phyloP scores from a whole-genome alignment of 2,888 invertebrate genomes.

The Scrobipalpa atriplicella region DNA sequence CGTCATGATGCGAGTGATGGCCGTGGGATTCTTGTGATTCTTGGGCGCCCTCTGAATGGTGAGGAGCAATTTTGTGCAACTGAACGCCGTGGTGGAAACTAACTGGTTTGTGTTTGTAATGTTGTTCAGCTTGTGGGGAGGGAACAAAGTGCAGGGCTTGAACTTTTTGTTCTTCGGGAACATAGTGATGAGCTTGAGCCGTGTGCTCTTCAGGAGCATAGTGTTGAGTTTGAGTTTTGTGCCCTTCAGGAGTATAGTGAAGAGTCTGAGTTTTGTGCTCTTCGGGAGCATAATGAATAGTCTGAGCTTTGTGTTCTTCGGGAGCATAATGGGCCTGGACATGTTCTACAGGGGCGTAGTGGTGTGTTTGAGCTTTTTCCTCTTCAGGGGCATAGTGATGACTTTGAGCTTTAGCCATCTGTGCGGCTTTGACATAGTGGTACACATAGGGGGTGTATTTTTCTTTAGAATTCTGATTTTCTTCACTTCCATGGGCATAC shows the following conservation, averaged over 20 bases:
- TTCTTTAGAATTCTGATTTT: slow-evolving; percentile 54
- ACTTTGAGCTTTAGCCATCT: slow-evolving; percentile 37
- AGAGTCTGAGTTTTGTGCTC: slow-evolving; percentile 42
- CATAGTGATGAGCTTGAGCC: slow-evolving; percentile 35
- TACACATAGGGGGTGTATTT: slow-evolving; percentile 55
- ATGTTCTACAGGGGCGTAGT: slow-evolving; percentile 28
- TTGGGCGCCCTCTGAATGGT: slow-evolving; percentile 36
- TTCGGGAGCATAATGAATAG: slow-evolving; percentile 39
- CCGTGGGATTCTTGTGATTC: slow-evolving; percentile 36
- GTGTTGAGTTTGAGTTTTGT: slow-evolving; percentile 35
- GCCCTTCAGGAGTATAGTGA: slow-evolving; percentile 32
- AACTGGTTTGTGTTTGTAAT: slow-evolving; percentile 41
- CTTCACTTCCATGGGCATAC: slow-evolving; percentile 51
- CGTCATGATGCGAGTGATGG: slow-evolving; percentile 57
- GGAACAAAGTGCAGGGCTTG: slow-evolving; percentile 40
- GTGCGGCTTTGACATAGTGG: slow-evolving; percentile 46
- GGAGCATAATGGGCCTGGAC: slow-evolving; percentile 34
- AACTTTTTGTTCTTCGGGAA: slow-evolving; percentile 36
- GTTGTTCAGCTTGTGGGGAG: slow-evolving; percentile 34
- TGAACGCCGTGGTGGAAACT: slow-evolving; percentile 41
- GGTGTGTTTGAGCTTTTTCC: slow-evolving; percentile 41
- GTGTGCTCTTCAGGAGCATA: slow-evolving; percentile 47
- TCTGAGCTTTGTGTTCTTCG: slow-evolving; percentile 37
- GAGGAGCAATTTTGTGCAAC: slow-evolving; percentile 18
- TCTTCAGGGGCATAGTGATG: slow-evolving; percentile 43